phyloP scores from a whole-genome alignment of 2,888 invertebrate species.

The Morpho deidamia region DNA sequence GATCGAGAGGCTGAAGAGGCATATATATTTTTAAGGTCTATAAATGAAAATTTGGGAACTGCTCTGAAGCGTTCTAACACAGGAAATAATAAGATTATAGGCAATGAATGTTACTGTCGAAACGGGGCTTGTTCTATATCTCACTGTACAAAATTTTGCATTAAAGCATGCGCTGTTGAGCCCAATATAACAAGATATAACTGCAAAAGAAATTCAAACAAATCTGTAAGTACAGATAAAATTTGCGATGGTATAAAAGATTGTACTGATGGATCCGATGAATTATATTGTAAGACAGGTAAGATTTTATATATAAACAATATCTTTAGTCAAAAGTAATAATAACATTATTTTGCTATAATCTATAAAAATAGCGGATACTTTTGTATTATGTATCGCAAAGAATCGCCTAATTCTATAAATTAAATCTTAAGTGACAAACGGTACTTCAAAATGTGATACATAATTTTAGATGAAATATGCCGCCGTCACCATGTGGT shows the following conservation, averaged over 20 bases:
- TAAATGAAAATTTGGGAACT: constrained; percentile 43
- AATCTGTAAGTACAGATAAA: constrained; percentile 35
- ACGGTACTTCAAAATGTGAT: no score
- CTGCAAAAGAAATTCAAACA: constrained; percentile 34
- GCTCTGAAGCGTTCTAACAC: constrained; percentile 50
- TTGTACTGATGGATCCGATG: constrained; percentile 53
- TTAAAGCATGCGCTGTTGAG: constrained; percentile 43
- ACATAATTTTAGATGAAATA: constrained; percentile 36
- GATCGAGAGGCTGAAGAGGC: constrained; percentile 34
- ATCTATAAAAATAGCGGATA: no score
- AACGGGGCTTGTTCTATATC: constrained; percentile 38
- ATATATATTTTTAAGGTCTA: constrained; percentile 36
- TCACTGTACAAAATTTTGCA: constrained; percentile 43
- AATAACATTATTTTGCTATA: no score
- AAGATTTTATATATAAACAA: no score
- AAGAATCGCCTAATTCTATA: no score
- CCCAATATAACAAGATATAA: constrained; percentile 40
- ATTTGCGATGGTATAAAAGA: constrained; percentile 50
- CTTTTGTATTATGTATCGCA: no score
- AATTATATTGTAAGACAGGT: constrained; percentile 48
- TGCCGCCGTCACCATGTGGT: constrained; percentile 51
- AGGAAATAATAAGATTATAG: constrained; percentile 45
- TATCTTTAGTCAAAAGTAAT: no score
- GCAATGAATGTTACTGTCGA: constrained; percentile 46
- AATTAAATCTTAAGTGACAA: no score